Conservation (phyloP, 2,113 vertebrate genomes). For the Poecilia latipinna region DNA sequence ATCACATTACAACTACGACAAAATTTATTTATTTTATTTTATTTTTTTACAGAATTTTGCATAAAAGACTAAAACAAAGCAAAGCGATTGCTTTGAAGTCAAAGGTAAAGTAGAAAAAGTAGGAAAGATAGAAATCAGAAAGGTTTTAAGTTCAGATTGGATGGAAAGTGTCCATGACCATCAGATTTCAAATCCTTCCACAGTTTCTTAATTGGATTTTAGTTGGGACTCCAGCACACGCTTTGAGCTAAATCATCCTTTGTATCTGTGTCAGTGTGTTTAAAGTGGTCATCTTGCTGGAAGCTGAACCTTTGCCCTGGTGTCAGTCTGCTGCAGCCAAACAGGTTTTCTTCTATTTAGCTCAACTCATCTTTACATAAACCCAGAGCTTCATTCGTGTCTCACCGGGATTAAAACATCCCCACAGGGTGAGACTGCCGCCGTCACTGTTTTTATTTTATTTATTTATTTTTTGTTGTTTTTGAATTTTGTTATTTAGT, state of each 20-base stretch:
- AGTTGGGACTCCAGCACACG: background rate
- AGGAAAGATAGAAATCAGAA: background rate
- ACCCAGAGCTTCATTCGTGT: background rate
- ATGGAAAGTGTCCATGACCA: background rate
- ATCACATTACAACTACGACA: background rate
- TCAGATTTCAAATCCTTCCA: background rate
- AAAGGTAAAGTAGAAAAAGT: background rate
- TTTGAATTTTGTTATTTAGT: too few species aligned
- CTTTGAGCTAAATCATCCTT: background rate
- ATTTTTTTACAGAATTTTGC: background rate
- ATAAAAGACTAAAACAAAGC: background rate
- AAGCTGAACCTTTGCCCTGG: background rate
- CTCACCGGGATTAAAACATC: background rate
- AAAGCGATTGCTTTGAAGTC: background rate
- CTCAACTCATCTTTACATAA: background rate
- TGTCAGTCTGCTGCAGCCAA: background rate
- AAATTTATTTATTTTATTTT: background rate
- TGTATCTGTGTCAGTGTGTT: background rate
- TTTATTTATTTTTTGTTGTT: too few species aligned
- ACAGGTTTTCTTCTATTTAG: background rate
- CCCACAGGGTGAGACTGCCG: too few species aligned
- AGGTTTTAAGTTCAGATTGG: background rate
- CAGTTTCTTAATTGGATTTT: background rate
- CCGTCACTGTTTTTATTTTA: too few species aligned
- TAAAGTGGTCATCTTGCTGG: background rate